Conservation (phyloP, 2,113 vertebrate species). For the Albula goreensis region DNA sequence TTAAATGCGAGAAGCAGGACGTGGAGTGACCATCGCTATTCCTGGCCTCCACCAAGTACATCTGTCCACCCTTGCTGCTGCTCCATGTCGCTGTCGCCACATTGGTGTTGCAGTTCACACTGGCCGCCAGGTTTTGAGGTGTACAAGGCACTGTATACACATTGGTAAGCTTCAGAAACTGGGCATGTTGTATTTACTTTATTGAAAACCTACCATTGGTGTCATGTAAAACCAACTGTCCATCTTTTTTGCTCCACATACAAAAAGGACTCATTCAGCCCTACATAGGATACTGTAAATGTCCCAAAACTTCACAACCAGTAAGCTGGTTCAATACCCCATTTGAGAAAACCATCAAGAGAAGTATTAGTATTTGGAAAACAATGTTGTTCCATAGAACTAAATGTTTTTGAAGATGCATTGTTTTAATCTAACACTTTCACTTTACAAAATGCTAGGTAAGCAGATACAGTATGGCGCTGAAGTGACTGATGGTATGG, state of each 20-base stretch:
- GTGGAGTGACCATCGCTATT: constrained; percentile 40
- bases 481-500: neutral
- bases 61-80: constrained; percentile 46
- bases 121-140: constrained; percentile 55
- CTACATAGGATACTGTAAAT: too few species aligned
- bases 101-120: constrained; percentile 60
- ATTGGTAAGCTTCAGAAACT: neutral
- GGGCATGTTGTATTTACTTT: neutral
- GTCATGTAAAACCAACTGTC: too few species aligned
- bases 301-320: too few species aligned
- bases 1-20: constrained; percentile 47
- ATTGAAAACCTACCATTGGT: too few species aligned
- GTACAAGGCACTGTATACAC: constrained; percentile 58
- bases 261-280: too few species aligned
- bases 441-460: neutral
- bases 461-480: neutral
- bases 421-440: too few species aligned
- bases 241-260: neutral
- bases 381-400: too few species aligned
- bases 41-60: constrained; percentile 58
- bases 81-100: constrained; percentile 62
- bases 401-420: too few species aligned
- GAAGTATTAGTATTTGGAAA: too few species aligned
- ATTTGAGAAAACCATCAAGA: too few species aligned
- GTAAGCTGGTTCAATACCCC: too few species aligned